Evolutionary conservation across 2,888 invertebrate genomes (phyloP).

Genomic region (Deroplatys truncata): DNA sequence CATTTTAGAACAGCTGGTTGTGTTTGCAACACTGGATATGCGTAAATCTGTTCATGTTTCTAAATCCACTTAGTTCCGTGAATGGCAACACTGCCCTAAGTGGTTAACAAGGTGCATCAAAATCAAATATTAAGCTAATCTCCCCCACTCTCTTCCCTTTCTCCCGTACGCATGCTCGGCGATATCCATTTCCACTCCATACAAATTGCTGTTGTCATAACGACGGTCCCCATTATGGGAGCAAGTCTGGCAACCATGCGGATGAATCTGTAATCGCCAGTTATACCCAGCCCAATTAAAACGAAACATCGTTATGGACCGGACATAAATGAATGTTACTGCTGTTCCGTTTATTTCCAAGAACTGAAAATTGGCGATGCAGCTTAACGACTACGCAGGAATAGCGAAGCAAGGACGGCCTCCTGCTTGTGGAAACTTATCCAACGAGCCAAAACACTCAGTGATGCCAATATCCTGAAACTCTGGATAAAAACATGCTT

Average conservation of each 20-base stretch:
- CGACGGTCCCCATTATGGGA: background rate
- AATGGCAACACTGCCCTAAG: background rate
- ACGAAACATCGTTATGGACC: background rate
- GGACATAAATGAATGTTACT: background rate
- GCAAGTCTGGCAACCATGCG: background rate
- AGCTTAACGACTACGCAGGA: background rate
- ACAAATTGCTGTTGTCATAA: background rate
- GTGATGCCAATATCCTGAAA: no score
- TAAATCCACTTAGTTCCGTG: background rate
- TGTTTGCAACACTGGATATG: no score
- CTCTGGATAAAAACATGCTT: no score
- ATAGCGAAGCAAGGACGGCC: no score
- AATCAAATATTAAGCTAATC: background rate
- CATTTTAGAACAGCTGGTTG: no score
- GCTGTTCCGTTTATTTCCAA: background rate
- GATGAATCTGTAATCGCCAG: background rate
- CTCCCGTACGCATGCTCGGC: background rate
- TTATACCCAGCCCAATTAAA: background rate
- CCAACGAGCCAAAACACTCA: no score
- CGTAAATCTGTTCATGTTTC: no score
- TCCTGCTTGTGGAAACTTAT: no score
- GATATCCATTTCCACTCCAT: background rate
- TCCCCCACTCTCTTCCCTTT: no score
- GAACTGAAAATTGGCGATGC: background rate
- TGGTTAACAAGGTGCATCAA: background rate